A percentile compares a stretch with the other conserved stretches of the same genome.
Conservation (phyloP, 2,113 vertebrate genomes). For the Pseudonaja textilis region DNA sequence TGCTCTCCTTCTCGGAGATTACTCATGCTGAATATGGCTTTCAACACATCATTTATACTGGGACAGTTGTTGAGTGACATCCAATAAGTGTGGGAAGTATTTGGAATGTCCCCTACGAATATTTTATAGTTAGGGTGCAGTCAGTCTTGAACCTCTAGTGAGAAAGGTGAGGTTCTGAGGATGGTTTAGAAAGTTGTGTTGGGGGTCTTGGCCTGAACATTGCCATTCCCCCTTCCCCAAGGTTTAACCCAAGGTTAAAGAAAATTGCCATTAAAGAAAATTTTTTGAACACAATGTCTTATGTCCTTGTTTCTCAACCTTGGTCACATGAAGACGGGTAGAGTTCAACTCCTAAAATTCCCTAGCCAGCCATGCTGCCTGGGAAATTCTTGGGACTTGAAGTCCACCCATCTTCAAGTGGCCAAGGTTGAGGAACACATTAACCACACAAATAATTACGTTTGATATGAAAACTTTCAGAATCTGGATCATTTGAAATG, state of each 20-base stretch:
- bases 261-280: background rate
- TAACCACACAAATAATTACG: constrained; percentile 1
- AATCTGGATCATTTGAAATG: background rate
- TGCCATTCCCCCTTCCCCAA: background rate
- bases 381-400: background rate
- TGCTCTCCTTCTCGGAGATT: background rate
- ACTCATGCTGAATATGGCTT: background rate
- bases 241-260: too few relatives aligned
- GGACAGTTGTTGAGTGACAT: background rate
- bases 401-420: background rate
- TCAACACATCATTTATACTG: background rate
- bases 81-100: background rate
- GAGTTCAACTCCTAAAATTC: too few relatives aligned
- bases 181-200: background rate
- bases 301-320: too few relatives aligned
- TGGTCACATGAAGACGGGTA: too few relatives aligned
- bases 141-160: background rate
- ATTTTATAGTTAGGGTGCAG: background rate
- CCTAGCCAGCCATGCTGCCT: background rate
- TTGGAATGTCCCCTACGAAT: background rate
- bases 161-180: background rate
- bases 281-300: background rate
- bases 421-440: background rate
- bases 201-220: background rate
- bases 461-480: background rate